Evolutionary conservation across 2,797 vertebrate species (phyloP), one percentile per base, ranked within the genome.

Genomic region (Mionectes olivaceus): DNA sequence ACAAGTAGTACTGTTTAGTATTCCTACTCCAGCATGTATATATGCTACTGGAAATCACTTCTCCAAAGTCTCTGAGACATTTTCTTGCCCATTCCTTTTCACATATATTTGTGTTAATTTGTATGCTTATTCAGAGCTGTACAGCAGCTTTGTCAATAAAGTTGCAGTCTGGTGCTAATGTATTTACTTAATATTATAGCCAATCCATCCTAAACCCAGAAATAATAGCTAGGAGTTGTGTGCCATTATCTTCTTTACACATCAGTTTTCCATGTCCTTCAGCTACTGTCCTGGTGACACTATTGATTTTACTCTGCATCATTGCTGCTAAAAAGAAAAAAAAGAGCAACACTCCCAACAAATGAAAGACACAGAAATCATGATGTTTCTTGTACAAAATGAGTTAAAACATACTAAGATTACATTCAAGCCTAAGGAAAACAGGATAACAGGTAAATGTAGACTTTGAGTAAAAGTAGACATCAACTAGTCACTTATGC

Each of bases 291-390:
- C 25, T 61, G 10, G 21, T 50, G 59, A 68, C 25, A 50, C 13
- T 24, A 82, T 59, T 59, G 53, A 69, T 84, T 91, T 70, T 73
- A 65, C 5, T 60, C 43, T 69, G 16, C 8, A 44, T 75, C 37
- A 64, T 55, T 3, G 8, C 5, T 35, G 10, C 5, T 77, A 19
- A 33, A 4, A 30, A 47, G 32, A 43, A 28, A 27, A 49, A 1
- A 21, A 19, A 13, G 2, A 27, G 11, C 3, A 6, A 35, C 6
- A 1, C 0, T 4, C 7, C 0, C 10, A 46, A 27, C 6, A 44
- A 52, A 78, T 13, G 2, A 57, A 33, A 57, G 6, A 43, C 32
- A 14, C 3, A 37, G 43, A 83, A 70, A 75, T 56, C 3, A 24
- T 30, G 5, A 3, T 46, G 1, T 55, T 76, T 73, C 49, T 78